Evolutionary conservation across 2,888 invertebrate species (phyloP), one percentile per base, ranked within the genome.

Genomic region (Ferrisia virgata): DNA sequence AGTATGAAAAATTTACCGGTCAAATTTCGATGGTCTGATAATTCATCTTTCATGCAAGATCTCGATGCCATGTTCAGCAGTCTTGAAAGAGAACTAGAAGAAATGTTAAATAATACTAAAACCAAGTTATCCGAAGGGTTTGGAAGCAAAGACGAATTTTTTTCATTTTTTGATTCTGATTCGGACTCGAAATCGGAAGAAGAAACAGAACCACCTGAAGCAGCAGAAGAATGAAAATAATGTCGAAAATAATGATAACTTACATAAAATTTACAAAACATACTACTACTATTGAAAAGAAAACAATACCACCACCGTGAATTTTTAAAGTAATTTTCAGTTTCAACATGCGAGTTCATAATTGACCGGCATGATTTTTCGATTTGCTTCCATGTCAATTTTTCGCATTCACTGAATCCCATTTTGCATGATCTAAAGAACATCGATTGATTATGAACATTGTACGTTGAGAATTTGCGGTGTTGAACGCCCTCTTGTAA

Each of bases 21-120:
- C 3, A 18, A 80, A 53, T 47, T 80, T 53, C 80, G 31, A 13
- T 80, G 43, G 80, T 76, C 72, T 15, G 25, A 80, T 47, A 53
- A 80, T n/a, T 28, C 22, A 25, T 80, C 80, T 8, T 47, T 80
- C 18, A 33, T 80, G 47, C 43, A 80, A 33, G 53, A 80, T 18
- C 31, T 80, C 6, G 80, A 80, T 15, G 80, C 53, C 11, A 80
- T 80, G 80, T 47, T 80, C 11, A 43, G 18, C 47, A 80, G 80
- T 15, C 15, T 80, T 18, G 80, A 80, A 31, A 39, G 80, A 39
- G 80, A 80, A 47, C 9, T 80, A 47, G 80, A 80, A 3, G 80
- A 80, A 31, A 33, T 80, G 28, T 22, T 80, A 9, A 80, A 80
- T 53, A 22, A 80, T 2, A 80, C 80, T 5, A 80, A 15, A 47